Evolutionary conservation across 1,140 invertebrate species (phyloP).

Genomic region (Drosophila triauraria): DNA sequence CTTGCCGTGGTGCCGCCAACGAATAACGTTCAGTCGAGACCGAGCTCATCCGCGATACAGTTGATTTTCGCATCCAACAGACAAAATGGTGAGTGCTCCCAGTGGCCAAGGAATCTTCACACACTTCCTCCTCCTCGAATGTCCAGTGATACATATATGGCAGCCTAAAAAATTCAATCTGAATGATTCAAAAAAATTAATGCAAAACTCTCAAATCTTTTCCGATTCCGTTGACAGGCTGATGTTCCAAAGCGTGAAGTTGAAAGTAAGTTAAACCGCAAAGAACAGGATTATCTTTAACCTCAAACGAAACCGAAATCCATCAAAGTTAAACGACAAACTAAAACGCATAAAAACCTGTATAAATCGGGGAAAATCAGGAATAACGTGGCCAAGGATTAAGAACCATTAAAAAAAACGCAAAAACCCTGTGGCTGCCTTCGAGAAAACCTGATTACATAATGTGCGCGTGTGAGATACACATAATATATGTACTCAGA

Average conservation of each 20-base stretch:
- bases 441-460: slow-evolving; percentile 68
- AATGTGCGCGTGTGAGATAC: slow-evolving; percentile 75
- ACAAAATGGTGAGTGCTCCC: slow-evolving; percentile 84
- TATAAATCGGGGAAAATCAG: background rate
- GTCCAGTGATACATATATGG: slow-evolving; percentile 26
- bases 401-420: slow-evolving; percentile 6
- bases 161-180: slow-evolving; percentile 1
- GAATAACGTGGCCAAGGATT: slow-evolving; percentile 14
- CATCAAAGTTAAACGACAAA: slow-evolving; percentile 19
- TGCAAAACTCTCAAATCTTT: slow-evolving; percentile 55
- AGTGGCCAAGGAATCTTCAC: slow-evolving; percentile 32
- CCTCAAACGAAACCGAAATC: slow-evolving; percentile 67
- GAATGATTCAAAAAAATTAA: slow-evolving; percentile 25
- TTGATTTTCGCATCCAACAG: slow-evolving; percentile 84
- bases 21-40: slow-evolving; percentile 85
- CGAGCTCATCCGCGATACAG: slow-evolving; percentile 85
- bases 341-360: slow-evolving; percentile 2
- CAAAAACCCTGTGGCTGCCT: background rate
- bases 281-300: slow-evolving; percentile 75
- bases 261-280: slow-evolving; percentile 83
- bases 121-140: slow-evolving; percentile 21
- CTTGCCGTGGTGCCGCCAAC: slow-evolving; percentile 81
- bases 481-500: slow-evolving; percentile 29
- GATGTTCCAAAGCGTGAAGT: slow-evolving; percentile 85
- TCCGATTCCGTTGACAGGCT: slow-evolving; percentile 67